Evolutionary conservation across 2,797 vertebrate species (phyloP).

Genomic region (Adrianichthys oophorus): DNA sequence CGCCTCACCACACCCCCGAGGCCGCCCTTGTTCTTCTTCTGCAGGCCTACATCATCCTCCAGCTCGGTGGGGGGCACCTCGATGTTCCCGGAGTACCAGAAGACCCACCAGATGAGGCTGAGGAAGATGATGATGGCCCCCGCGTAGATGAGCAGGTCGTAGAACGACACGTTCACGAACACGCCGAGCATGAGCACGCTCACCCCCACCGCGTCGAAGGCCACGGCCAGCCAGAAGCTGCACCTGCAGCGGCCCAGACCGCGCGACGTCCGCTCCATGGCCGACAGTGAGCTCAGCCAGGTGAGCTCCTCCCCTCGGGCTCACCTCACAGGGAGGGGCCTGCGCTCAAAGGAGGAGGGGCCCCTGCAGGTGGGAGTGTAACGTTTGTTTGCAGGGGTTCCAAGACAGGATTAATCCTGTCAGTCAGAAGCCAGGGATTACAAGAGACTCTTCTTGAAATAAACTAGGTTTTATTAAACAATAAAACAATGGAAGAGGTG

Average conservation of each 20-base stretch:
- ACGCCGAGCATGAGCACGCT: conserved; percentile 82
- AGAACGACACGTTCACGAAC: conserved; percentile 81
- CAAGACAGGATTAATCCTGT: too few relatives aligned
- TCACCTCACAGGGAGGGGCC: conserved; percentile 32
- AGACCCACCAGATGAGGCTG: conserved; percentile 93
- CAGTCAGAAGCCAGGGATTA: too few relatives aligned
- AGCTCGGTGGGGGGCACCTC: conserved; percentile 82
- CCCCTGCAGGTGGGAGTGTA: not conserved
- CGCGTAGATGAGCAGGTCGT: conserved; percentile 89
- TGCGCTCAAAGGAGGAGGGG: conserved; percentile 14
- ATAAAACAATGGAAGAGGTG: too few relatives aligned
- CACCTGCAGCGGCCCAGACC: conserved; percentile 84
- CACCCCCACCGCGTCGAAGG: conserved; percentile 83
- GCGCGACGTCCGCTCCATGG: conserved; percentile 60
- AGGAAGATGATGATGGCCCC: conserved; percentile 89
- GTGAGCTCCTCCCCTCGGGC: conserved; percentile 36
- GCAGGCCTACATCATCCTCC: conserved; percentile 79
- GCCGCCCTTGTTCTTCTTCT: conserved; percentile 54
- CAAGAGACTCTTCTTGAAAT: too few relatives aligned
- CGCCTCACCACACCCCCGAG: conserved; percentile 66
- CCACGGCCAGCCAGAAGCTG: conserved; percentile 88
- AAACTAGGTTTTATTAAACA: too few relatives aligned
- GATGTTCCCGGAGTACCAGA: conserved; percentile 93
- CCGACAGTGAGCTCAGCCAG: conserved; percentile 43
- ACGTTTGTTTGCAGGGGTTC: too few relatives aligned